Conservation (phyloP, 1,140 invertebrate genomes). For the Steinernema khuongi region DNA sequence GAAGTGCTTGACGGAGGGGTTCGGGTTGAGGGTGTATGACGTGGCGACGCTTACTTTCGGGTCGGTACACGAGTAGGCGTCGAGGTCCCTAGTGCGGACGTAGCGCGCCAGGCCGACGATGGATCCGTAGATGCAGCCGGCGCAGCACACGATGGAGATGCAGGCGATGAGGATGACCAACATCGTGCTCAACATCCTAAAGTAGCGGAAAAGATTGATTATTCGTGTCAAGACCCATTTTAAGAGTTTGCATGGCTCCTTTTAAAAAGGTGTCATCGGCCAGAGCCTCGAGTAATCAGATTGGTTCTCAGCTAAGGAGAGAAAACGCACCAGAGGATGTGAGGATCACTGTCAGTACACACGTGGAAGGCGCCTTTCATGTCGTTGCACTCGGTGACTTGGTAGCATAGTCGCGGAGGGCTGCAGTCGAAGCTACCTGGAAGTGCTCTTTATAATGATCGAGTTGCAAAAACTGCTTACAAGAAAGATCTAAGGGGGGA, state of each 20-base stretch:
- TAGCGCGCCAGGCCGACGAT: not conserved
- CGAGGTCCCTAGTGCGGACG: not conserved
- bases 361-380: not conserved
- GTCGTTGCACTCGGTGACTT: not conserved
- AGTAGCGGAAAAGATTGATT: too few species aligned
- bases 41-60: not conserved
- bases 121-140: not conserved
- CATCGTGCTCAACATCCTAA: not conserved
- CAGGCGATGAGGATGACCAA: not conserved
- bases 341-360: not conserved
- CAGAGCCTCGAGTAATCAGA: too few species aligned
- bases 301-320: not conserved
- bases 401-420: not conserved
- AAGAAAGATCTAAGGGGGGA: not conserved
- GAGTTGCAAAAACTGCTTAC: too few species aligned
- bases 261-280: too few species aligned
- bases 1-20: not conserved
- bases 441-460: too few species aligned
- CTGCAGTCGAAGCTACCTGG: not conserved
- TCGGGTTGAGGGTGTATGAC: not conserved
- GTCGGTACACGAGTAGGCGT: not conserved
- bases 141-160: not conserved
- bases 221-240: too few species aligned
- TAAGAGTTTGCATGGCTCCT: too few species aligned
- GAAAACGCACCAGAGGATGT: not conserved